Evolutionary conservation across 2,888 invertebrate genomes (phyloP).

Genomic region (Choristoneura rosaceana): DNA sequence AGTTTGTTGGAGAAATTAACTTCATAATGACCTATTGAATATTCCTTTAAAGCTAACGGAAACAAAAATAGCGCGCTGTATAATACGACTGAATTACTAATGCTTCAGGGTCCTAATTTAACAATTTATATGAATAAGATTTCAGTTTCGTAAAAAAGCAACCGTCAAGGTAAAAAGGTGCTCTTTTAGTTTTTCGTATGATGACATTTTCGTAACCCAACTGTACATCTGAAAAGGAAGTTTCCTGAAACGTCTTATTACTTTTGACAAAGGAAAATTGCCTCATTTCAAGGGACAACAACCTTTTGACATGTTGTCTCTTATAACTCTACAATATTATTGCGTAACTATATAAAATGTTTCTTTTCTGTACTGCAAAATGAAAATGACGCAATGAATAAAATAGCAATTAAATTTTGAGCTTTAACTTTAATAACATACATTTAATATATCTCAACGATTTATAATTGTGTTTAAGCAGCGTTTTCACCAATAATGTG

Average conservation of each 20-base stretch:
- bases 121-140: not conserved
- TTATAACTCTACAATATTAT: constrained; percentile 23
- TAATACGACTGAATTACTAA: too few species aligned
- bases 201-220: constrained; percentile 31
- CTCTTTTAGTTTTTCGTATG: constrained; percentile 28
- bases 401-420: too few species aligned
- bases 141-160: not conserved
- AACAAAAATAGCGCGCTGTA: too few species aligned
- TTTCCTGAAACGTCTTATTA: constrained; percentile 50
- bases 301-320: constrained; percentile 42
- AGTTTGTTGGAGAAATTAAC: too few species aligned
- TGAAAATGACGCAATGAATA: not conserved
- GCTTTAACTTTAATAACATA: too few species aligned
- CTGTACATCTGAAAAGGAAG: constrained; percentile 38
- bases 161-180: not conserved
- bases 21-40: too few species aligned
- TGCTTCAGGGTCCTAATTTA: not conserved
- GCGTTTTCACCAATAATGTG: too few species aligned
- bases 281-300: constrained; percentile 47
- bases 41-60: too few species aligned
- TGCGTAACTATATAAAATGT: not conserved
- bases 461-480: not conserved
- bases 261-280: constrained; percentile 51
- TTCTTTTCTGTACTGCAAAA: not conserved
- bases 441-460: not conserved